Base-by-base conservation (phyloP, 2,888 invertebrate genomes). In the Andricus quercusramuli region DNA sequence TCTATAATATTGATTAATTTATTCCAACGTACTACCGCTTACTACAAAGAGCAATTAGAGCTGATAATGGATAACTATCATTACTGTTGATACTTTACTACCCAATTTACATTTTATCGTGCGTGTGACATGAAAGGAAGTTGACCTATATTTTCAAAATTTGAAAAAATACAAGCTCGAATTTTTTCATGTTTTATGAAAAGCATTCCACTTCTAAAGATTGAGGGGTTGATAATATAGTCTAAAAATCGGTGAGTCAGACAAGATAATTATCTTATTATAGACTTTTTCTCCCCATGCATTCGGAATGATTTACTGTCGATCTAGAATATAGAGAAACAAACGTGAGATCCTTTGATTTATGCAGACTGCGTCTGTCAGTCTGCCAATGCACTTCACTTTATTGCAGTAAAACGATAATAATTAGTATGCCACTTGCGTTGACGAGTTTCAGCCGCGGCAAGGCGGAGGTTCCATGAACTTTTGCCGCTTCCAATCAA, bases 401-500 rank as follows among this genome's bases (percentile, higher is more conserved):
- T 29, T 22, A 64, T 64, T 29, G 64, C 29, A 64, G 64, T 64
- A 64, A 59, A 64, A 29, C 17, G 64, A 25, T 64, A 15, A 64
- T 64, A 29, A 64, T 64, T 29, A 64, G 64, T 29, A 64, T 64
- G 64, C 29, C 64, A 64, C 64, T 64, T 25, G 64, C 25, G 64
- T 64, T 64, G 64, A 64, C 29, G 22, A 59, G 59, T 64, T 64
- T 29, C 29, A 29, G 29, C 6, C 5, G 29, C 17, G 17, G 29
- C 37, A 1, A 8, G 8, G 37, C 17, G 64, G 29, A 25, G 13
- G 64, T 64, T 64, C 29, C 17, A 29, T 29, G 29, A 29, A 64
- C 29, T 29, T 64, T 15, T 17, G 64, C 64, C 17, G 64, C 64
- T 64, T 64, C 17, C 29, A 64, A 29, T 64, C 64, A 64, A 64